A percentile compares a stretch with the other conserved stretches of the same genome.
Conservation (phyloP, 2,888 invertebrate genomes). For the Phortica okadai region DNA sequence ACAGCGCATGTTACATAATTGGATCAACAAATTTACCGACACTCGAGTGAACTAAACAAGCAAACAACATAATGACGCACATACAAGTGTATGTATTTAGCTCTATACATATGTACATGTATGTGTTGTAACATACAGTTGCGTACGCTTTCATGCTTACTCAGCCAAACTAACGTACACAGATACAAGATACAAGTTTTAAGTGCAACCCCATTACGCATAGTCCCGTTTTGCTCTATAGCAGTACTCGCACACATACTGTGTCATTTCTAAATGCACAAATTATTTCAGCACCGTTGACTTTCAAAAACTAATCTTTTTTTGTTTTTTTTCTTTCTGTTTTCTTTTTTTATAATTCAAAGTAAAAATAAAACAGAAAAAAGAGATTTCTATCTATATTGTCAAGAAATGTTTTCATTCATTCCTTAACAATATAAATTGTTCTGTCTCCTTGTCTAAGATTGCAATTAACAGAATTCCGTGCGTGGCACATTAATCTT, state of each 20-base stretch:
- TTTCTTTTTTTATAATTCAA: neutral
- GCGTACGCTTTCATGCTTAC: neutral
- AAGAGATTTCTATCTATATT: neutral
- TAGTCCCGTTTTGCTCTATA: too few species aligned
- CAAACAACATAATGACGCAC: neutral
- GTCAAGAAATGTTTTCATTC: too few species aligned
- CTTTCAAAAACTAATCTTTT: neutral
- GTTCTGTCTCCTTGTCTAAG: too few species aligned
- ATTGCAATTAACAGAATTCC: too few species aligned
- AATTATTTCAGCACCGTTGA: slow-evolving; percentile 1
- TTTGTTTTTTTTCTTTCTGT: neutral
- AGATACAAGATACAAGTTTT: neutral
- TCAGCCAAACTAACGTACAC: neutral
- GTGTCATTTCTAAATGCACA: neutral
- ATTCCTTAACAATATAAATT: too few species aligned
- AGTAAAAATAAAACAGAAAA: neutral
- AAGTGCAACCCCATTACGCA: neutral
- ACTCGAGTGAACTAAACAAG: slow-evolving; percentile 14
- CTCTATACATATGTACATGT: neutral
- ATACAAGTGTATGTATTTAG: neutral
- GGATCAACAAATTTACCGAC: slow-evolving; percentile 26
- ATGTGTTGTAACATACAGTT: neutral
- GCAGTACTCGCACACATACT: too few species aligned
- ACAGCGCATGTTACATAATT: slow-evolving; percentile 30
- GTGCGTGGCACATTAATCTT: too few species aligned